Base-by-base conservation (phyloP, 2,113 vertebrate species). In the Panurus biarmicus region DNA sequence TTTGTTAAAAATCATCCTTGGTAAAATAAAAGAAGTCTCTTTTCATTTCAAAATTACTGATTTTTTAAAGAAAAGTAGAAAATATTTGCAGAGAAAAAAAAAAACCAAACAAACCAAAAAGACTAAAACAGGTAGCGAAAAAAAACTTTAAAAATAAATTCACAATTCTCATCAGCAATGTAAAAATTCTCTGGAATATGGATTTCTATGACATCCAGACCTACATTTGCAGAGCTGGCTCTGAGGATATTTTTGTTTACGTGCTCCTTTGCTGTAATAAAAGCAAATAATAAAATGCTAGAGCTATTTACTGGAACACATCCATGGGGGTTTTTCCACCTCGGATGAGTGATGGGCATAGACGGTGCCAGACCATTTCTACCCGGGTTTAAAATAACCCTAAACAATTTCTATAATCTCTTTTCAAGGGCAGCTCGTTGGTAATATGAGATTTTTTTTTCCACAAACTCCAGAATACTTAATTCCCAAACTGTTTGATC, bases 91-190 rank as follows among this genome's bases (percentile, higher is more conserved):
- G 93, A 73, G 33, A 8, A 73, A 40, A 53, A 38, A 33, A 29
- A 31, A 10, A 1, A 2, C 29, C 58, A 45, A 10, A 1, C 2
- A n/a, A 62, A 45, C 4, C 2, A 93, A 94, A 54, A 94, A 93
- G 10, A 95, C 64, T 66, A 91, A 84, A 87, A 60, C 47, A 72
- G 54, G 64, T 56, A 86, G 71, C 18, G 4, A 83, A 76, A 94
- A 93, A 61, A 79, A 92, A 91, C 92, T 96, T 95, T 72, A 90
- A 58, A 89, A 97, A 96, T 89, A 89, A 93, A 95, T 94, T 77
- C 81, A 62, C 64, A 95, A 81, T 91, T 95, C 88, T 91, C 76
- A 67, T 90, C 89, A 77, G 66, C 35, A 29, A 90, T 8, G 31
- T 95, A 90, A 97, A 96, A 96, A 95, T 91, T 29, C 11, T 62